Base-by-base conservation (phyloP, 1,140 invertebrate genomes). In the Nephila pilipes region DNA sequence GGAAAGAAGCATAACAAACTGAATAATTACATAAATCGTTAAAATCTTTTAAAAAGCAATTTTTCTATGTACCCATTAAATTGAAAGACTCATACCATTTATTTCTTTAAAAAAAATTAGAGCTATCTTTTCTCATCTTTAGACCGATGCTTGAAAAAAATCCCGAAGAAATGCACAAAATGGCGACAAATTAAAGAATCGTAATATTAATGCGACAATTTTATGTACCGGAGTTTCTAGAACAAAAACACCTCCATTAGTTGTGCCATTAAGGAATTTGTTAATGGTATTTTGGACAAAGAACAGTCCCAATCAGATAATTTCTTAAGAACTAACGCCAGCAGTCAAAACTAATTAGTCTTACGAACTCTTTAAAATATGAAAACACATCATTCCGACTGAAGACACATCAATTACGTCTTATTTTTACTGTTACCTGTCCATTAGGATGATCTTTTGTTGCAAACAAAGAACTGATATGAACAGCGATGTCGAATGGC, bases 241-340 rank as follows among this genome's bases (percentile, higher is more conserved):
- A 29, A 69, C 32, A 90, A 90, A 90, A 90, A 55, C 69, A 79
- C 14, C 36, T 90, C 69, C 88, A 90, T 90, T 90, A 90, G 88
- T 18, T 36, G 12, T 46, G 1, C 25, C 75, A 60, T 90, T 90
- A 90, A 80, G 69, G 58, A 90, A 90, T 90, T 80, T 90, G 88
- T 36, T 90, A 90, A 90, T 90, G 88, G 88, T 10, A 18, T 36
- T 80, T 80, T 25, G 10, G 55, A 80, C 88, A 80, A 80, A 90
- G 88, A 36, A 80, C 16, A 8, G 69, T 20, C 63, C 6, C 55
- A 80, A 90, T 90, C 88, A 80, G 65, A 90, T 90, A 79, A 32
- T 55, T 69, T 89, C 63, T 55, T 54, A 57, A 89, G 55, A 90
- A 57, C 25, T 8, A 60, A 38, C 3, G 85, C 38, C 32, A 16